Percentiles rank a stretch among this genome's conserved stretches.
These are phyloP conservation scores for Pelusios castaneus DNA, from an alignment of 2,113 vertebrate species.

Conservation along the genomic window DNA sequence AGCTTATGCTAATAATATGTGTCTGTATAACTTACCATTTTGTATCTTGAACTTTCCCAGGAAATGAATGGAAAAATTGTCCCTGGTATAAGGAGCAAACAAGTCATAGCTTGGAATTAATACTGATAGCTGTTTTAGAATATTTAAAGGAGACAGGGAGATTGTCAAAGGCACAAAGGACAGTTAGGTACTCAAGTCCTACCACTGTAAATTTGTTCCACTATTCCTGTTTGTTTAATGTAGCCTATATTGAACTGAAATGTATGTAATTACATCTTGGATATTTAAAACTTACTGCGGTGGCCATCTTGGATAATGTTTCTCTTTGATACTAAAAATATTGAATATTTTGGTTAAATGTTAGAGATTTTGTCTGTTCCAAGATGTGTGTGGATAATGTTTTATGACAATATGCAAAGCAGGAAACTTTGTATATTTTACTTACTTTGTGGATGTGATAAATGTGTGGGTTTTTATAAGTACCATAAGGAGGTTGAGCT, in stretches of 20 bases:
- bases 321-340: background rate
- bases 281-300: background rate
- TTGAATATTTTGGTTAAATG: background rate
- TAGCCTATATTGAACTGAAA: background rate
- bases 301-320: background rate
- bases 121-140: background rate
- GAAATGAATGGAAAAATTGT: background rate
- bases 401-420: background rate
- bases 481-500: background rate
- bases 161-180: background rate
- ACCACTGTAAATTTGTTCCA: background rate
- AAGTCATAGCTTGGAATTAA: background rate
- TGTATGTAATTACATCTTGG: slow-evolving; percentile 13
- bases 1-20: background rate
- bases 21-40: background rate
- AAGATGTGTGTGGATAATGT: background rate
- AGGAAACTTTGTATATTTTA: background rate
- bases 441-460: background rate
- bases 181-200: background rate
- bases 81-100: background rate
- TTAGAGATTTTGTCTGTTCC: background rate
- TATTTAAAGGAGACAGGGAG: background rate
- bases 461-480: background rate
- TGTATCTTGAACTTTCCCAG: background rate
- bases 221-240: background rate